phyloP scores from a whole-genome alignment of 2,113 vertebrate genomes.

The Seriola aureovittata region DNA sequence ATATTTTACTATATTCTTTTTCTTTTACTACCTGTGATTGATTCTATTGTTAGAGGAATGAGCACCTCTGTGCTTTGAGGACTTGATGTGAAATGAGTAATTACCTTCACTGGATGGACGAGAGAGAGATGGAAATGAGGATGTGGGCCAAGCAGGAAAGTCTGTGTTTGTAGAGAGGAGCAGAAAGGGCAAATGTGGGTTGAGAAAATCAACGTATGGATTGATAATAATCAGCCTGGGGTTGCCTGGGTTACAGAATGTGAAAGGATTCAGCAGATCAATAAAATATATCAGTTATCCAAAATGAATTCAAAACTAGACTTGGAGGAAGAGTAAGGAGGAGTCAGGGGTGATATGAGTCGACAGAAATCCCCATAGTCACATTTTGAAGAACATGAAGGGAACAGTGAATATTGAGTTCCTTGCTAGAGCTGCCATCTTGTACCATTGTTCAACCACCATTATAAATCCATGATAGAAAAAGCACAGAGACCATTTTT shows the following conservation, averaged over 20 bases:
- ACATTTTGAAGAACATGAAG: too few species aligned
- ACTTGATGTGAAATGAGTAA: constrained; percentile 31
- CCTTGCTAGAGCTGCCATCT: too few species aligned
- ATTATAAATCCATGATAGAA: too few species aligned
- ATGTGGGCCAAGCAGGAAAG: not conserved
- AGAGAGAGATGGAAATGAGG: not conserved
- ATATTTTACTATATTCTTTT: not conserved
- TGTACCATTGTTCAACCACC: too few species aligned
- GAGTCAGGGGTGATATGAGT: too few species aligned
- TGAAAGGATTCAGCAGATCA: not conserved
- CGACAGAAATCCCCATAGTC: too few species aligned
- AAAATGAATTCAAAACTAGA: not conserved
- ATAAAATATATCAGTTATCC: not conserved
- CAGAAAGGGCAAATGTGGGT: not conserved
- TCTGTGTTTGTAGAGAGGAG: not conserved
- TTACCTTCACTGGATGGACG: not conserved
- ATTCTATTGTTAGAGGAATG: not conserved
- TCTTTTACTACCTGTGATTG: constrained; percentile 10
- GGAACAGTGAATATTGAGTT: too few species aligned
- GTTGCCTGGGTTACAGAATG: not conserved
- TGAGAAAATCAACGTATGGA: not conserved
- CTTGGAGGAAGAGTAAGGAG: not conserved
- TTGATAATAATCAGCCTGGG: not conserved
- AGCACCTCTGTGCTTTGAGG: constrained; percentile 14
- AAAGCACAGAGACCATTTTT: too few species aligned